phyloP scores from a whole-genome alignment of 2,888 invertebrate genomes.

The Hirudinaria manillensis region DNA sequence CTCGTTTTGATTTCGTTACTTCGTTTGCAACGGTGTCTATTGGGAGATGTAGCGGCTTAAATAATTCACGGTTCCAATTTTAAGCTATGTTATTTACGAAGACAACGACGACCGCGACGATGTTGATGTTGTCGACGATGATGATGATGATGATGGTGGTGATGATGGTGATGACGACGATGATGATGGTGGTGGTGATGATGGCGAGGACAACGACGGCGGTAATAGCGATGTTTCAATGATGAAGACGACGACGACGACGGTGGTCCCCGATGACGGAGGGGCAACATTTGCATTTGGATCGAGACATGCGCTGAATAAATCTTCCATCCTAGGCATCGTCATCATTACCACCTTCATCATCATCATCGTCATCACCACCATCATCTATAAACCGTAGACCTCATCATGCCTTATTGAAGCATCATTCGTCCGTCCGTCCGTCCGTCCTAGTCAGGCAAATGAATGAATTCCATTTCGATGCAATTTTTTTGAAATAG shows the following conservation, averaged over 20 bases:
- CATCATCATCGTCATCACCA: constrained; percentile 6
- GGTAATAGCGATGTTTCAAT: constrained; percentile 17
- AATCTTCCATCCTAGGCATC: not conserved
- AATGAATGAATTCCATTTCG: too few species aligned
- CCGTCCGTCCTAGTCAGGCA: too few species aligned
- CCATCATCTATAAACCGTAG: not conserved
- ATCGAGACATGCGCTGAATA: not conserved
- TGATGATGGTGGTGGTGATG: constrained; percentile 35
- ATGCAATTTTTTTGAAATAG: too few species aligned
- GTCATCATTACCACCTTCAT: not conserved
- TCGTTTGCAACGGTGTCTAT: too few species aligned
- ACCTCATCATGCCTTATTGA: too few species aligned
- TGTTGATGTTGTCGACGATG: constrained; percentile 24
- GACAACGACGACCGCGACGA: constrained; percentile 11
- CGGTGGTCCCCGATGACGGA: too few species aligned
- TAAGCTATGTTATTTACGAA: too few species aligned
- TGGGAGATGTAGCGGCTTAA: too few species aligned
- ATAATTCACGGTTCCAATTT: too few species aligned
- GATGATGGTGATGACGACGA: constrained; percentile 31
- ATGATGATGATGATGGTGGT: constrained; percentile 31
- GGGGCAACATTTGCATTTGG: too few species aligned
- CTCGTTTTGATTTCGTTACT: too few species aligned
- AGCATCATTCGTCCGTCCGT: too few species aligned
- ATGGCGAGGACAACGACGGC: constrained; percentile 34
- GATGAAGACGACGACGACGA: not conserved